These are phyloP conservation scores for Holcopasites calliopsidis DNA, from an alignment of 1,140 invertebrate species.

Conservation along the genomic window DNA sequence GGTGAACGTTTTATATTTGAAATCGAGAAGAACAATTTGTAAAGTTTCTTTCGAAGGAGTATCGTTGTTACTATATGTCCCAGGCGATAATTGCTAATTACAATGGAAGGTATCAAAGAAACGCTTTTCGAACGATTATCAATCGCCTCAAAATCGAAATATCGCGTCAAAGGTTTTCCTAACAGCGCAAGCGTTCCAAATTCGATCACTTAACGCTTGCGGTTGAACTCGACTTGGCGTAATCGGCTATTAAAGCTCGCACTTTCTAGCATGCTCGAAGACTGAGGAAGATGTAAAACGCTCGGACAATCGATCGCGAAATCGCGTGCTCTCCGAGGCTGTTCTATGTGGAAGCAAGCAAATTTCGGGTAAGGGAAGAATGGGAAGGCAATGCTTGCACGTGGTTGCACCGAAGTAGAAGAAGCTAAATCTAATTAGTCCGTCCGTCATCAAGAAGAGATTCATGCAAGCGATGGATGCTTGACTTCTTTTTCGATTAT, in stretches of 20 bases:
- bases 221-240: constrained; percentile 11
- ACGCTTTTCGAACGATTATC: not conserved
- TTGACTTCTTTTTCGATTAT: constrained; percentile 5
- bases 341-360: not conserved
- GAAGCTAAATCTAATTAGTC: constrained; percentile 55
- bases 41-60: too few species aligned
- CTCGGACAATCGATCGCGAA: constrained; percentile 53
- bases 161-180: not conserved
- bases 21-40: too few species aligned
- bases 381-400: constrained; percentile 13
- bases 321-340: constrained; percentile 30
- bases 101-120: too few species aligned
- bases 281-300: constrained; percentile 38
- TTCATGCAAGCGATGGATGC: constrained; percentile 35
- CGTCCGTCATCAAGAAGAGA: constrained; percentile 51
- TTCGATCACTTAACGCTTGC: not conserved
- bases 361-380: not conserved
- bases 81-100: too few species aligned
- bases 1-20: not conserved
- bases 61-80: too few species aligned
- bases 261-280: constrained; percentile 38
- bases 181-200: constrained; percentile 2
- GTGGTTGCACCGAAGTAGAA: constrained; percentile 45
- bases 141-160: not conserved
- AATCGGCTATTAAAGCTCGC: constrained; percentile 50